Evolutionary conservation across 2,797 vertebrate genomes (phyloP).

Genomic region (Coilia nasus): DNA sequence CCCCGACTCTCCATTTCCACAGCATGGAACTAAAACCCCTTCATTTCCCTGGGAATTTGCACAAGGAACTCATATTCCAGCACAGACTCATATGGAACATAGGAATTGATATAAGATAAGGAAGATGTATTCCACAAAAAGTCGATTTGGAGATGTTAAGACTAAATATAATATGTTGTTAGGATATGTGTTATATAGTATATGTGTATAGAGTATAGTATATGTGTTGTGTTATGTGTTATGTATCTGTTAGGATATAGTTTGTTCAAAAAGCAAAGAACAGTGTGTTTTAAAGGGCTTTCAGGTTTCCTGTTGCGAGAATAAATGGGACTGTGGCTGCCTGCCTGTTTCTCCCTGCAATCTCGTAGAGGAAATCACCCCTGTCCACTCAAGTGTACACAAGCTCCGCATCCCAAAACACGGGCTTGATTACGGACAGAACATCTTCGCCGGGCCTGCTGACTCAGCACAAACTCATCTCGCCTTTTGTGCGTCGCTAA

Average conservation of each 20-base stretch:
- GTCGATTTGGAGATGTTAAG: too few relatives aligned
- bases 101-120: too few relatives aligned
- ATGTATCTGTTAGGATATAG: too few relatives aligned
- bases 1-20: background rate
- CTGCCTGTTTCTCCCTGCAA: background rate
- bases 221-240: too few relatives aligned
- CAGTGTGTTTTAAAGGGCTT: background rate
- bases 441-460: slow-evolving; percentile 1
- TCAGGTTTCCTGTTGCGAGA: background rate
- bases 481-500: slow-evolving; percentile 15
- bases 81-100: background rate
- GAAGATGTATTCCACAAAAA: too few relatives aligned
- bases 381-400: background rate
- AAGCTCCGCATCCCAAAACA: background rate
- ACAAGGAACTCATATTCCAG: background rate
- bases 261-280: background rate
- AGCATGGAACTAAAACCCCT: background rate
- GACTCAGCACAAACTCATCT: slow-evolving; percentile 26
- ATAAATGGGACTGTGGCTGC: background rate
- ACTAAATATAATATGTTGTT: too few relatives aligned
- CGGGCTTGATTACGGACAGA: slow-evolving; percentile 7
- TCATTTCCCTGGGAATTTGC: background rate
- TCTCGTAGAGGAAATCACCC: background rate
- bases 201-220: too few relatives aligned
- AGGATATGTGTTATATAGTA: too few relatives aligned